Percentiles rank a stretch among this genome's conserved stretches.
phyloP scores from a whole-genome alignment of 2,888 invertebrate species.

The Diloba caeruleocephala region DNA sequence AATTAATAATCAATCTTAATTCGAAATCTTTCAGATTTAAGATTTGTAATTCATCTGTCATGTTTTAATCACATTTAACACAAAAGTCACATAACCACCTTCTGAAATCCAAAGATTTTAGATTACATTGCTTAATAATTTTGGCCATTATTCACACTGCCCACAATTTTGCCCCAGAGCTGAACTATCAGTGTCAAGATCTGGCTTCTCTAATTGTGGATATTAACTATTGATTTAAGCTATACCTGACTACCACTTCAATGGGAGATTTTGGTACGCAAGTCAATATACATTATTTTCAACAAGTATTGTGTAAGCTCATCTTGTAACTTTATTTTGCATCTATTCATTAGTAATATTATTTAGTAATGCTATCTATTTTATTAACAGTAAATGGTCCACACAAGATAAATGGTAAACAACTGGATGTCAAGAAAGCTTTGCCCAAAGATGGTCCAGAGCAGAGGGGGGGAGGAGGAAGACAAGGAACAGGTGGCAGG shows the following conservation, averaged over 20 bases:
- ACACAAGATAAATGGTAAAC: constrained; percentile 95
- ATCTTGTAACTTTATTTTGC: neutral
- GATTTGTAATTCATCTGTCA: too few species aligned
- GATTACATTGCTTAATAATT: too few species aligned
- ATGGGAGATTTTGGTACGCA: constrained; percentile 83
- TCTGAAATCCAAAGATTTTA: too few species aligned
- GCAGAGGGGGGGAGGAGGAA: constrained; percentile 87
- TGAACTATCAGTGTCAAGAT: constrained; percentile 75
- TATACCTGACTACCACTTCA: constrained; percentile 77
- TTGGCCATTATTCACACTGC: neutral
- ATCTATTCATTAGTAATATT: neutral
- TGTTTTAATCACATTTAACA: too few species aligned
- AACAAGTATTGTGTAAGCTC: too few species aligned
- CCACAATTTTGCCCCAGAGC: constrained; percentile 88
- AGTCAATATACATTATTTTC: constrained; percentile 74
- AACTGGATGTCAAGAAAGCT: constrained; percentile 98
- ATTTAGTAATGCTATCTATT: constrained; percentile 22
- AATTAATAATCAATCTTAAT: too few species aligned
- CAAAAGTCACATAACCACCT: too few species aligned
- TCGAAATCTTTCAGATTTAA: too few species aligned
- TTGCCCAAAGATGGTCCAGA: constrained; percentile 94
- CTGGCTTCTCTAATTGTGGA: constrained; percentile 88
- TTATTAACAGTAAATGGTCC: constrained; percentile 92
- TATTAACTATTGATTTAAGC: constrained; percentile 83
- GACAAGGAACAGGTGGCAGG: constrained; percentile 75